Conservation (phyloP, 2,113 vertebrate species). For the Otis tarda region DNA sequence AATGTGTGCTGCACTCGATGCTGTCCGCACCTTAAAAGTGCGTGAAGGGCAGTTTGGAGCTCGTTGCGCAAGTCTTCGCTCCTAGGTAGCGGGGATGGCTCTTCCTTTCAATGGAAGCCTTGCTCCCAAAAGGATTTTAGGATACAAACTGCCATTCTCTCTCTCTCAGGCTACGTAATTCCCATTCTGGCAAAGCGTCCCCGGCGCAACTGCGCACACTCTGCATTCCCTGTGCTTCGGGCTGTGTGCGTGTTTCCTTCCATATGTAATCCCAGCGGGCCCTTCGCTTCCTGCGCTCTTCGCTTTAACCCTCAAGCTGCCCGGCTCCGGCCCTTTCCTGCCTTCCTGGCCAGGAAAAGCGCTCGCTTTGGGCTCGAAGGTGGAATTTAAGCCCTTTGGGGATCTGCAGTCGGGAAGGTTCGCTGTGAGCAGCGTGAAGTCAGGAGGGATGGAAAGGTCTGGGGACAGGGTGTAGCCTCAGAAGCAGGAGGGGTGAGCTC, state of each 20-base stretch:
- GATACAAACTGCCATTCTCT: background rate
- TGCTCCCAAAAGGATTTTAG: background rate
- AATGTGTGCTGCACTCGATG: background rate
- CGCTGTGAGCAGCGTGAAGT: background rate
- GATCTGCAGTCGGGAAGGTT: background rate
- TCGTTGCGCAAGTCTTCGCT: background rate
- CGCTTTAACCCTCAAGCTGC: background rate
- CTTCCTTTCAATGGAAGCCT: background rate
- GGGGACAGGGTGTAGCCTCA: background rate
- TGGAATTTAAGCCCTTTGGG: background rate
- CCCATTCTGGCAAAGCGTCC: background rate
- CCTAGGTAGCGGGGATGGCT: background rate
- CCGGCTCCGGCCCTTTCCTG: background rate
- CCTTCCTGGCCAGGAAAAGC: background rate
- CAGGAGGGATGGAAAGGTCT: background rate
- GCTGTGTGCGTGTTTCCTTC: slow-evolving; percentile 11
- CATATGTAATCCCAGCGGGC: slow-evolving; percentile 20
- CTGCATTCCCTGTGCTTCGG: background rate
- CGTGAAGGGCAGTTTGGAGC: background rate
- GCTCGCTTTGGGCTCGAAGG: background rate
- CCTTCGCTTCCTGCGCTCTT: background rate
- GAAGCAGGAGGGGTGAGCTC: background rate
- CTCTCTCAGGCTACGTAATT: background rate
- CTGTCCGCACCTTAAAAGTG: background rate
- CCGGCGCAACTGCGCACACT: background rate